A percentile compares a stretch with the other conserved stretches of the same genome.
Conservation (phyloP, 2,113 vertebrate species). For the Hypocryptadius cinnamomeus region DNA sequence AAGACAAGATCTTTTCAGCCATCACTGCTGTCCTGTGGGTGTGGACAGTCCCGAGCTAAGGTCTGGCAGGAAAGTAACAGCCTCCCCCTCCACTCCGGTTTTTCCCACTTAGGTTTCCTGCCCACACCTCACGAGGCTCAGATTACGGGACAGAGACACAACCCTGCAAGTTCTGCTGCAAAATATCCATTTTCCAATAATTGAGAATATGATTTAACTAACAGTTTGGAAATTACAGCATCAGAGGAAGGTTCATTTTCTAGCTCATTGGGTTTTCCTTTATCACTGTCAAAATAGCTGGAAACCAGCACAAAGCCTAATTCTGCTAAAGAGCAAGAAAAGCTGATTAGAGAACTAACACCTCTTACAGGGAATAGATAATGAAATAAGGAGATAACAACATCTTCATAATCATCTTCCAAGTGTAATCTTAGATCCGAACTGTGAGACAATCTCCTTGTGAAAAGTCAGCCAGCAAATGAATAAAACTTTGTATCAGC, state of each 20-base stretch:
- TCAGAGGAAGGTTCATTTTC: constrained; percentile 60
- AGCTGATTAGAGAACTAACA: constrained; percentile 41
- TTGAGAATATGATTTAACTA: constrained; percentile 24
- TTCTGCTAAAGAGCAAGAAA: constrained; percentile 44
- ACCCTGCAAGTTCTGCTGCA: background rate
- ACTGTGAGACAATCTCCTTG: background rate
- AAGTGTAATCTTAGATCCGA: constrained; percentile 43
- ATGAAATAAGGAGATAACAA: constrained; percentile 51
- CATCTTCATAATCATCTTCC: constrained; percentile 32
- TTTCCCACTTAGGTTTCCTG: background rate
- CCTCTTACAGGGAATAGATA: constrained; percentile 44
- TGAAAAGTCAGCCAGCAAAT: background rate
- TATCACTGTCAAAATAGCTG: constrained; percentile 33
- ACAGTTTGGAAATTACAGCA: constrained; percentile 45
- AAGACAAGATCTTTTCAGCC: background rate
- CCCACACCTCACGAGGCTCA: background rate
- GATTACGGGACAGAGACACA: background rate
- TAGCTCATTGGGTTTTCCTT: constrained; percentile 33
- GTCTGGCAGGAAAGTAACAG: background rate
- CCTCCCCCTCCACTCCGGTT: background rate
- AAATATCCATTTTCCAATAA: background rate
- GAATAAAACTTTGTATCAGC: background rate
- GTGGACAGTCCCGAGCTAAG: background rate
- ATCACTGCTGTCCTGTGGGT: background rate
- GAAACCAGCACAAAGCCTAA: constrained; percentile 39